A percentile compares a stretch with the other conserved stretches of the same genome.
These are phyloP conservation scores for Drosophila oshimai DNA, from an alignment of 1,140 invertebrate species.

Conservation along the genomic window DNA sequence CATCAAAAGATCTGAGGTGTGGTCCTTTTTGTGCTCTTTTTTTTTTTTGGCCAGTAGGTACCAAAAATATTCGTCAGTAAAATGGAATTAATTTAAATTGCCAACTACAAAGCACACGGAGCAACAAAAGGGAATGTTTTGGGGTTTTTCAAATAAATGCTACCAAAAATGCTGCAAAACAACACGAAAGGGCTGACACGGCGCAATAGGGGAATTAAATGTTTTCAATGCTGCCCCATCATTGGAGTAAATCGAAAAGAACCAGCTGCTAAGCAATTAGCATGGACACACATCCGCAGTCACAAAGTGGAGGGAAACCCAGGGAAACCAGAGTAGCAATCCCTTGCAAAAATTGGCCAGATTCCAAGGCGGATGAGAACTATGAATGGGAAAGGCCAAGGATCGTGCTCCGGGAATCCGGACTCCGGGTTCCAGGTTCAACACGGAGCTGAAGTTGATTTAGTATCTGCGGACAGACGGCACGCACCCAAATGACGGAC, in stretches of 20 bases:
- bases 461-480: slow-evolving; percentile 77
- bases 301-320: neutral
- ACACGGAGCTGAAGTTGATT: slow-evolving; percentile 68
- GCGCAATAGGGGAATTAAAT: neutral
- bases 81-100: slow-evolving; percentile 11
- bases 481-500: slow-evolving; percentile 34
- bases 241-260: neutral
- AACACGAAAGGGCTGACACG: neutral
- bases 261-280: slow-evolving; percentile 8
- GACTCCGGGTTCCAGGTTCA: too few species aligned
- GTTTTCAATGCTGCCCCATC: neutral
- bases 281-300: neutral
- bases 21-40: too few species aligned
- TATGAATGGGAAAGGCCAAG: neutral
- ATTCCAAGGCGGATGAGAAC: neutral
- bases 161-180: too few species aligned
- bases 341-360: neutral
- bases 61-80: neutral
- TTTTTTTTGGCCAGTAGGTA: too few species aligned
- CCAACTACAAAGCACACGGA: neutral
- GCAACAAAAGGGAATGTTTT: neutral
- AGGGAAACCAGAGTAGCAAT: neutral
- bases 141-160: neutral
- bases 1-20: neutral
- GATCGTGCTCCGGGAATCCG: slow-evolving; percentile 45